Evolutionary conservation across 2,113 vertebrate species (phyloP).

Genomic region (Cyrtonyx montezumae): DNA sequence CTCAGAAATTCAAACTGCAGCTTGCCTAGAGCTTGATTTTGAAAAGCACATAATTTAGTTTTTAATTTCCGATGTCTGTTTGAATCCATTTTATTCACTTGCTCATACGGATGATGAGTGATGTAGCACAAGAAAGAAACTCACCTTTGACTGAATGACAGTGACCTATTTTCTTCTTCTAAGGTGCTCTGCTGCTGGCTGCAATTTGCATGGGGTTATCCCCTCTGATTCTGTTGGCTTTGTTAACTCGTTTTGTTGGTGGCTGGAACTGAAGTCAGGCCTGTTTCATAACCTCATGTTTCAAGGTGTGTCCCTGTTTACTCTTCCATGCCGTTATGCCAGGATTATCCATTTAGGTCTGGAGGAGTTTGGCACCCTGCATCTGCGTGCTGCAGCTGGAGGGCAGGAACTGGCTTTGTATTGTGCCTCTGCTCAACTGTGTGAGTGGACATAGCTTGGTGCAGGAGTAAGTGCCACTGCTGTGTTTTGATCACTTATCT

Average conservation of each 20-base stretch:
- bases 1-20: neutral
- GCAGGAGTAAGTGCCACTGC: neutral
- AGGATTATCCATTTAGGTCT: neutral
- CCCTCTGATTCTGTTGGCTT: neutral
- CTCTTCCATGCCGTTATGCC: neutral
- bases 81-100: neutral
- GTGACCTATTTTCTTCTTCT: neutral
- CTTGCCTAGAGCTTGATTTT: neutral
- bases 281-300: neutral
- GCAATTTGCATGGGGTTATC: neutral
- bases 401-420: neutral
- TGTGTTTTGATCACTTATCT: neutral
- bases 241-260: neutral
- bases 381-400: neutral
- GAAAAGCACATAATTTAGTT: neutral
- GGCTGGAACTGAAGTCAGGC: neutral
- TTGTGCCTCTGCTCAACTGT: neutral
- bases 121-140: neutral
- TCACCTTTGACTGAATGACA: neutral
- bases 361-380: neutral
- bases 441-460: neutral
- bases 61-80: neutral
- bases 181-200: neutral
- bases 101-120: too few species aligned
- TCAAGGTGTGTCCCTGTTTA: neutral